Percentiles rank a stretch among this genome's conserved stretches.
phyloP scores from a whole-genome alignment of 2,113 vertebrate species.

The Prunella fulvescens region DNA sequence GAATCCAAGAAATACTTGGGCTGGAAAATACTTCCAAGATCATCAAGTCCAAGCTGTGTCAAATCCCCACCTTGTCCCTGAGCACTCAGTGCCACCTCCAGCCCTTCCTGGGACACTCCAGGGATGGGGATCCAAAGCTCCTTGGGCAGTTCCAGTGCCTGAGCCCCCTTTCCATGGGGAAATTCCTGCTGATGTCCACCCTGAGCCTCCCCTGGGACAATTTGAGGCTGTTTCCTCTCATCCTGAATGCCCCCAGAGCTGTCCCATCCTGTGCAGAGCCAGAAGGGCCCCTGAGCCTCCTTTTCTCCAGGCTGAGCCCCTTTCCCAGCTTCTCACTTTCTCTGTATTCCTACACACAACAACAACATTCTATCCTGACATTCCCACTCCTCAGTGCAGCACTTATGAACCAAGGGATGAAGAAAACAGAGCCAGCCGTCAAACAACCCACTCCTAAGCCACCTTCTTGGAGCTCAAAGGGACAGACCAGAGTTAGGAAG shows the following conservation, averaged over 20 bases:
- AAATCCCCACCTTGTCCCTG: fast-evolving
- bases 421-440: background rate
- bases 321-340: background rate
- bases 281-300: background rate
- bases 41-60: fast-evolving
- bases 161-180: background rate
- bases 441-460: background rate
- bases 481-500: background rate
- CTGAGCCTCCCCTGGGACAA: background rate
- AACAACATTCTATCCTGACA: background rate
- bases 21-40: background rate
- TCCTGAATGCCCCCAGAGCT: background rate
- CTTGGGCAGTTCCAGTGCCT: background rate
- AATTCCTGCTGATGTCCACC: background rate
- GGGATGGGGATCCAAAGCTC: background rate
- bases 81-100: background rate
- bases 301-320: background rate
- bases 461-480: background rate
- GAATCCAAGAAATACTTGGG: background rate
- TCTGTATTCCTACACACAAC: background rate
- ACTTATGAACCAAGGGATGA: background rate
- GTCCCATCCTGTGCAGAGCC: background rate
- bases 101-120: background rate
- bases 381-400: background rate
- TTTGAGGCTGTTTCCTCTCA: background rate